Evolutionary conservation across 2,888 invertebrate genomes (phyloP).

Genomic region (Caprella mutica): DNA sequence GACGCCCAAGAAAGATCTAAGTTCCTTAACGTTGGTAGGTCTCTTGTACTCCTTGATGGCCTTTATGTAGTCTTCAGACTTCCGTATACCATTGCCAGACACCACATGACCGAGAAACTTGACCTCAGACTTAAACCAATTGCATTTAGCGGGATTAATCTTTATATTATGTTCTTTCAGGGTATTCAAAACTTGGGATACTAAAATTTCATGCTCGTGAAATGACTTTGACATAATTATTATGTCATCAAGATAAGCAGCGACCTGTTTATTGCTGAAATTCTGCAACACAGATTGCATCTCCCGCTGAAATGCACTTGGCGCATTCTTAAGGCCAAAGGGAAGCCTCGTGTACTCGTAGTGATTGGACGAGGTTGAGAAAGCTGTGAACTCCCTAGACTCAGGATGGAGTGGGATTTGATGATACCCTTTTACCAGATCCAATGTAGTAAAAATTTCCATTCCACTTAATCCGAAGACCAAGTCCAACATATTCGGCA

Average conservation of each 20-base stretch:
- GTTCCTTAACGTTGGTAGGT: neutral
- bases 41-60: neutral
- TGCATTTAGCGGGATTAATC: neutral
- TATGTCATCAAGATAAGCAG: neutral
- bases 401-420: neutral
- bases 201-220: neutral
- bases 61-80: neutral
- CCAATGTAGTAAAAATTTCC: neutral
- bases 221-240: neutral
- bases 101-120: neutral
- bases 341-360: neutral
- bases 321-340: neutral
- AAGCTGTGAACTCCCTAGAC: neutral
- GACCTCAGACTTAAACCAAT: neutral
- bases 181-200: neutral
- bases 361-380: neutral
- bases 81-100: neutral
- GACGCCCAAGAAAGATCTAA: neutral
- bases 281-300: neutral
- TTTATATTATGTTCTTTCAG: neutral
- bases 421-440: neutral
- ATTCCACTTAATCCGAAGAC: neutral
- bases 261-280: neutral
- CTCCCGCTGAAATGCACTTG: neutral
- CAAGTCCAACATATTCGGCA: neutral